phyloP scores from a whole-genome alignment of 2,888 invertebrate genomes.

The Xiphydria camelus region DNA sequence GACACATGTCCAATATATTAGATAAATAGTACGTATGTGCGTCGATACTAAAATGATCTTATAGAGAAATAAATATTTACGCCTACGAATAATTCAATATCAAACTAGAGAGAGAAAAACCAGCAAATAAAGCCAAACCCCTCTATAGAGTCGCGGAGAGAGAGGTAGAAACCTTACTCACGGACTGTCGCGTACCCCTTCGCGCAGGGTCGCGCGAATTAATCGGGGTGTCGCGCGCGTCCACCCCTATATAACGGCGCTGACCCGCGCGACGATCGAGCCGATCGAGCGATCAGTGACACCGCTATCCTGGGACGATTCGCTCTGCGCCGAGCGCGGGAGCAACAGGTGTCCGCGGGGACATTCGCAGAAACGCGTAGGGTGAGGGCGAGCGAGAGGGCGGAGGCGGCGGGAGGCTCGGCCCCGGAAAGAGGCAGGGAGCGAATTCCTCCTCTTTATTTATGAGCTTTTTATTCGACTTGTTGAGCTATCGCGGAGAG shows the following conservation, averaged over 20 bases:
- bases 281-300: neutral
- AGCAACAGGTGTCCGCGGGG: conserved; percentile 58
- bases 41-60: no score
- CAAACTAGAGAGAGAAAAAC: no score
- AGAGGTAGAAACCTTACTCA: conserved; percentile 53
- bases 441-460: conserved; percentile 52
- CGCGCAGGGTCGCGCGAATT: conserved; percentile 8
- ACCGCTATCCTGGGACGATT: conserved; percentile 2
- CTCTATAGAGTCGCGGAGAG: no score
- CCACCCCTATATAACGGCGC: no score
- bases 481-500: conserved; percentile 53
- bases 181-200: conserved; percentile 45
- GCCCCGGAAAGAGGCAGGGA: conserved; percentile 26
- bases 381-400: conserved; percentile 13
- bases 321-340: conserved; percentile 2
- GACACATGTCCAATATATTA: no score
- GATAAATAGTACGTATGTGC: no score
- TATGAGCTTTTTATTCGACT: conserved; percentile 59
- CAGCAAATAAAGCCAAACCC: no score
- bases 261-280: no score
- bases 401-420: neutral
- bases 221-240: conserved; percentile 11
- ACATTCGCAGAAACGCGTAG: conserved; percentile 56
- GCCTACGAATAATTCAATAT: no score
- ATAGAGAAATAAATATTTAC: no score